These are phyloP conservation scores for Blastobasis adustella DNA, from an alignment of 2,888 invertebrate species.

Conservation along the genomic window DNA sequence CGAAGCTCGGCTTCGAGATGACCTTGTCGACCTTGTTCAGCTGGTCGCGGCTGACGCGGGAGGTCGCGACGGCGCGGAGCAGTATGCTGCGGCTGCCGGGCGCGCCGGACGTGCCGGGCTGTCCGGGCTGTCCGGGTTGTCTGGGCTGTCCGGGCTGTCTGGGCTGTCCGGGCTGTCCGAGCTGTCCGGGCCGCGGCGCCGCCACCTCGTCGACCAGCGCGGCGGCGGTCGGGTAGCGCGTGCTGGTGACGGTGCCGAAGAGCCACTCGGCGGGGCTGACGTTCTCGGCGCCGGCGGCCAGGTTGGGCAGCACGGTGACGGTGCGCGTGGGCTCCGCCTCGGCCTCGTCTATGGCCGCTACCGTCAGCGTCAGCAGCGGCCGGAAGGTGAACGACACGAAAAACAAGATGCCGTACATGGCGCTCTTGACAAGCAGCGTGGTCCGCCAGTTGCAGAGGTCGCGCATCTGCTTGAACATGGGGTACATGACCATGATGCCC, in stretches of 20 bases:
- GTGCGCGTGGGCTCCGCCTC: conserved; percentile 39
- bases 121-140: background rate
- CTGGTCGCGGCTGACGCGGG: conserved; percentile 45
- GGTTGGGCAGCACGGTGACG: conserved; percentile 55
- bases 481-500: conserved; percentile 52
- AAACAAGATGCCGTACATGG: conserved; percentile 43
- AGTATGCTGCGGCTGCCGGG: background rate
- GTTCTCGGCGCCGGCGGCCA: conserved; percentile 25
- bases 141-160: background rate
- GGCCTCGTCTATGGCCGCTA: conserved; percentile 39
- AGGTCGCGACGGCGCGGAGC: conserved; percentile 21
- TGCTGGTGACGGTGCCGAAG: conserved; percentile 30
- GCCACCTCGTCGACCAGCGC: conserved; percentile 4
- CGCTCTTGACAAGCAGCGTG: conserved; percentile 47
- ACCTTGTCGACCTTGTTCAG: conserved; percentile 53
- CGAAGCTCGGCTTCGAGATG: conserved; percentile 38
- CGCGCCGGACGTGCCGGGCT: conserved; percentile 24
- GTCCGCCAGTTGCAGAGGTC: conserved; percentile 51
- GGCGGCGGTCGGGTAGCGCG: conserved; percentile 31
- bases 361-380: conserved; percentile 50
- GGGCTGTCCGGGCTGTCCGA: background rate
- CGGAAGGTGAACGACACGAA: conserved; percentile 51
- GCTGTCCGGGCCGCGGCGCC: background rate
- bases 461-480: conserved; percentile 41
- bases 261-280: conserved; percentile 33